phyloP scores from a whole-genome alignment of 1,140 invertebrate species.

The Sitobion miscanthi region DNA sequence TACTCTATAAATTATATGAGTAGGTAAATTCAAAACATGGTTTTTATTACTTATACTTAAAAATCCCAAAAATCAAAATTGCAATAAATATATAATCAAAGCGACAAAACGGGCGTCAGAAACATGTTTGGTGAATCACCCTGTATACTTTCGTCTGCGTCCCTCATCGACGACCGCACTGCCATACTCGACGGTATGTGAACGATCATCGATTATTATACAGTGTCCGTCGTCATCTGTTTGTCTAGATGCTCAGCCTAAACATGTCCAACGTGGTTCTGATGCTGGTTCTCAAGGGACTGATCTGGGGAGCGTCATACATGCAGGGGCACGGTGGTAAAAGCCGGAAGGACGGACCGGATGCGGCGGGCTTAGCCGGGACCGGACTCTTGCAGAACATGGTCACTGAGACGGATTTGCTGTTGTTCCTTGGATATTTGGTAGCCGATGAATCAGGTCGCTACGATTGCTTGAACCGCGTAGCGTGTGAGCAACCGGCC shows the following conservation, averaged over 20 bases:
- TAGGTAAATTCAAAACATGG: background rate
- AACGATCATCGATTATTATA: background rate
- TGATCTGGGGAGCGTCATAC: slow-evolving; percentile 45
- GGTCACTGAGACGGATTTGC: slow-evolving; percentile 17
- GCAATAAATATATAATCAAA: background rate
- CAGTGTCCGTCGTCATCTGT: background rate
- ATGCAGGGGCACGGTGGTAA: background rate
- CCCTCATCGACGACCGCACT: background rate
- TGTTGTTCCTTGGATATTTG: slow-evolving; percentile 37
- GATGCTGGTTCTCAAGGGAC: slow-evolving; percentile 46
- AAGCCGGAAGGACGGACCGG: background rate
- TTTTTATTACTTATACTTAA: background rate
- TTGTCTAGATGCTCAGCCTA: slow-evolving; percentile 42
- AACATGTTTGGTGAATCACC: background rate
- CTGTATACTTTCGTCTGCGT: background rate
- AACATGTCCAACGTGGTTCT: slow-evolving; percentile 38
- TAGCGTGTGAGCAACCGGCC: slow-evolving; percentile 45
- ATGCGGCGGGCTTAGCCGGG: background rate
- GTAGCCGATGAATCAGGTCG: slow-evolving; percentile 43
- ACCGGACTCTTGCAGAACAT: background rate
- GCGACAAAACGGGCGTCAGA: background rate
- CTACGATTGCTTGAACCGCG: slow-evolving; percentile 31
- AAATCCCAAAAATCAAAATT: background rate
- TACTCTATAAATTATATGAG: background rate
- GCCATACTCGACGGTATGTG: background rate